Base-by-base conservation (phyloP, 2,888 invertebrate species). In the Sinelater perroti region DNA sequence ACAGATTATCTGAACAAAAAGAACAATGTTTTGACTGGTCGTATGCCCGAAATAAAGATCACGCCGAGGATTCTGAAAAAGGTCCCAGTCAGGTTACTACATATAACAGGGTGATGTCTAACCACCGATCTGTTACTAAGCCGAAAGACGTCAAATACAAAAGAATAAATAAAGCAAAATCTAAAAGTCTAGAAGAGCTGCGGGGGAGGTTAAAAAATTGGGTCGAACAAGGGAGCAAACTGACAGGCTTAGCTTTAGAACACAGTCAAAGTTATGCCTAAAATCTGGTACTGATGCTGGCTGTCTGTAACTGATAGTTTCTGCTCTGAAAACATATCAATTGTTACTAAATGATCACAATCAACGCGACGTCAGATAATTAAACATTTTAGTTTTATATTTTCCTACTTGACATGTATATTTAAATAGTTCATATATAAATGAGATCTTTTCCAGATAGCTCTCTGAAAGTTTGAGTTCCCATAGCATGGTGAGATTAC, bases 111-210 rank as follows among this genome's bases (percentile, higher is more conserved):
- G 93, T 93, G 54, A 93, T 93, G 93, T 91, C 91, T 36, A 93
- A 93, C 78, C 93, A 94, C 76, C 83, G 93, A 62, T 92, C 91
- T 46, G 93, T 94, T 45, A 93, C 92, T 3, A 93, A 93, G 75
- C 93, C 93, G 63, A 93, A 93, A 80, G 93, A 94, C 75, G 93
- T 93, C 21, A 93, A 93, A 78, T 93, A 93, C 80, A 93, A 93
- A 76, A 84, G 93, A 72, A 93, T 93, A 76, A 93, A 93, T 75
- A 93, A 93, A 75, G 93, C 93, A 3, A 93, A 93, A 75, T 93
- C 93, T 60, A 92, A 93, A 79, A 93, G 93, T 70, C 80, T 93
- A 64, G 93, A 93, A 70, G 93, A 93, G 71, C 74, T 93, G 54
- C 80, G 93, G 2, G 93, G 93, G 0, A 83, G 91, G 62, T 82